Percentiles rank a stretch among this genome's conserved stretches.
These are phyloP conservation scores for Lonchura striata DNA, from an alignment of 2,113 vertebrate genomes.

Conservation along the genomic window DNA sequence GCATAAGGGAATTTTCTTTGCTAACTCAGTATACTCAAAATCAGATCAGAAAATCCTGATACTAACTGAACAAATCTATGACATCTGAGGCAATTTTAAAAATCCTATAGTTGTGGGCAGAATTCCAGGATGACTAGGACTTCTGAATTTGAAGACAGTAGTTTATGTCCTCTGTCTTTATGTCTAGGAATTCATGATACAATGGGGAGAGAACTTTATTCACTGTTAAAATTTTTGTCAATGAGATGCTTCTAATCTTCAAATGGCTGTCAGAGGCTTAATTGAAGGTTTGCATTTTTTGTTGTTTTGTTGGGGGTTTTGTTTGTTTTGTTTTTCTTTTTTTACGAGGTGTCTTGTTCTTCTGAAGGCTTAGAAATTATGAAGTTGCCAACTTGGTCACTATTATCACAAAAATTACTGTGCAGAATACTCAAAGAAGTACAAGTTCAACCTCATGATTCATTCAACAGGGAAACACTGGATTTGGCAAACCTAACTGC, in stretches of 20 bases:
- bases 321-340: not conserved
- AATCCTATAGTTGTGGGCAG: not conserved
- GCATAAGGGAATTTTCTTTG: not conserved
- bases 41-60: not conserved
- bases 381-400: not conserved
- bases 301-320: not conserved
- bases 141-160: not conserved
- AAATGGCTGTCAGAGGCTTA: not conserved
- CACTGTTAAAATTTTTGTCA: not conserved
- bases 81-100: not conserved
- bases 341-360: not conserved
- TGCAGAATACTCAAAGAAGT: not conserved
- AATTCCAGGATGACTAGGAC: not conserved
- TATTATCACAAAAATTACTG: not conserved
- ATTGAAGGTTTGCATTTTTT: not conserved
- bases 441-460: not conserved
- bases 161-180: not conserved
- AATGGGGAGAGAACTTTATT: not conserved
- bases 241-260: not conserved
- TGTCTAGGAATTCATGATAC: not conserved
- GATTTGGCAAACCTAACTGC: not conserved
- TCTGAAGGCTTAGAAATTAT: not conserved
- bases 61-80: not conserved
- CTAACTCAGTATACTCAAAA: not conserved
- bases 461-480: not conserved